Base-by-base conservation (phyloP, 1,140 invertebrate genomes). In the Antheraea pernyi region DNA sequence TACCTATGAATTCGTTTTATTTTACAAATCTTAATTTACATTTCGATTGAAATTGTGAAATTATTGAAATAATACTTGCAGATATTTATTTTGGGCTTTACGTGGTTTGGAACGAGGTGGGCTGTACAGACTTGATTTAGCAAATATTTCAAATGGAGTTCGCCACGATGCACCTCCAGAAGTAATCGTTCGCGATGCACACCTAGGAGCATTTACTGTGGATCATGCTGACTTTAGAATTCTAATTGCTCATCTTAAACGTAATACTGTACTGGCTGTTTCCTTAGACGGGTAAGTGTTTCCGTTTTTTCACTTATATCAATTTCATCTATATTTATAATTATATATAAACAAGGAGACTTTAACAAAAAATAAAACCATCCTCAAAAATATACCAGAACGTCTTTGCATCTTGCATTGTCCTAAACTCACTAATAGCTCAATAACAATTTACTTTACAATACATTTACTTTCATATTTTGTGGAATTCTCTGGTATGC, bases 221-320 rank as follows among this genome's bases (percentile, higher is more conserved):
- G 97, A 98, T 81, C 95, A 97, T 75, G 94, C 94, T 1, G 97
- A 97, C 79, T 97, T 97, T 76, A 94, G 96, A 65, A 89, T 98
- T 11, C 93, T 98, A 0, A 94, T 98, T 0, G 94, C 97, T 0
- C 93, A 96, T 77, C 94, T 96, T 37, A 92, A 92, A 10, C 92
- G 95, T 36, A 97, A 97, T 75, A 98, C 97, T 0, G 95, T 98
- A 0, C 92, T 96, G 67, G 95, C 96, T 0, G 94, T 97, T 0
- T 97, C 97, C 3, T 86, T 98, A 7, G 97, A 98, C 85, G 97
- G 97, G 93, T 95, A 91, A 88, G 22, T 60, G 7, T 67, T 5
- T n/a, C 37, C 16, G 18, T 58, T 53, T 58, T 7, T 10, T 53
- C 13, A 16, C 5, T 53, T 11, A 8, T 42, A 42, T 22, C 18